Percentiles rank a stretch among this genome's conserved stretches.
Conservation (phyloP, 2,888 invertebrate species). For the Trichopoda pennipes region DNA sequence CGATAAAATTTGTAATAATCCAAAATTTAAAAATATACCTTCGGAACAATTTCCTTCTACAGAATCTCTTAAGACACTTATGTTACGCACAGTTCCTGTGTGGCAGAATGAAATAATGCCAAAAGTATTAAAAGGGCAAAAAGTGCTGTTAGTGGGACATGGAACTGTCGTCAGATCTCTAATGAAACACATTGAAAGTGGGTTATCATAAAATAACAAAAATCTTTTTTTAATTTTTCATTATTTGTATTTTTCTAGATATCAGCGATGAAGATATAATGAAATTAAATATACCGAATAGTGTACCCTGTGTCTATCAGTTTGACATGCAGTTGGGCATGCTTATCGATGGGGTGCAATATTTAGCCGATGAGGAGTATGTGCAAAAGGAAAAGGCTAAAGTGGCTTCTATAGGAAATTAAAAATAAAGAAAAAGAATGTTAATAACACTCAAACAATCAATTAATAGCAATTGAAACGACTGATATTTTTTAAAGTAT, state of each 20-base stretch:
- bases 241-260: conserved; percentile 79
- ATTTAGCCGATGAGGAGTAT: conserved; percentile 90
- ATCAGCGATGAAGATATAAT: conserved; percentile 88
- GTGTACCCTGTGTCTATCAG: conserved; percentile 90
- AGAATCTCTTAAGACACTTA: conserved; percentile 91
- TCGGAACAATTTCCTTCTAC: conserved; percentile 89
- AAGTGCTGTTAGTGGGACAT: conserved; percentile 91
- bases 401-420: conserved; percentile 89
- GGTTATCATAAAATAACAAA: not conserved
- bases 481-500: conserved; percentile 51
- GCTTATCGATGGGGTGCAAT: conserved; percentile 87
- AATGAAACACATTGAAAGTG: conserved; percentile 92
- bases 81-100: conserved; percentile 90
- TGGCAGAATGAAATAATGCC: conserved; percentile 91
- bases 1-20: conserved; percentile 87
- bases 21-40: conserved; percentile 87
- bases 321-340: conserved; percentile 85
- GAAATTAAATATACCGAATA: conserved; percentile 89
- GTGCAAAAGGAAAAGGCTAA: conserved; percentile 89
- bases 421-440: conserved; percentile 29
- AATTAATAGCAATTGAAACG: not conserved
- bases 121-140: conserved; percentile 87
- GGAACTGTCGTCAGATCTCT: conserved; percentile 93
- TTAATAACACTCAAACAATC: not conserved
- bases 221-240: not conserved